Conservation (phyloP, 2,113 vertebrate species). For the Apteryx owenii region DNA sequence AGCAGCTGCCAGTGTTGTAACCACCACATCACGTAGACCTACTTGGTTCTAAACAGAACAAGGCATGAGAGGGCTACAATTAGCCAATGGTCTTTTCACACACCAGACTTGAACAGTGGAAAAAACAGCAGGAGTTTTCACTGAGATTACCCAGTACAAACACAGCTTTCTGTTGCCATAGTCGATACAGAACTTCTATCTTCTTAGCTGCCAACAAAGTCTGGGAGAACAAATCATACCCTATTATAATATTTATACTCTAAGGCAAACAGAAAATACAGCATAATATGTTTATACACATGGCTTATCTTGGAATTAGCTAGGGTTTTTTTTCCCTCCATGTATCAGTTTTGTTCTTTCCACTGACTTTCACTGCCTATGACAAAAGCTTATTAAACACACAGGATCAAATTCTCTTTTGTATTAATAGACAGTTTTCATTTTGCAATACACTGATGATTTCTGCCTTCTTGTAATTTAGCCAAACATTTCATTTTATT, state of each 20-base stretch:
- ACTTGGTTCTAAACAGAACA: not conserved
- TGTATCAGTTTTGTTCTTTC: not conserved
- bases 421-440: not conserved
- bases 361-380: not conserved
- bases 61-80: not conserved
- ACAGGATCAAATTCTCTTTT: not conserved
- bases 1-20: not conserved
- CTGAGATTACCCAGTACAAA: slow-evolving; percentile 29
- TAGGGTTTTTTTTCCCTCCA: not conserved
- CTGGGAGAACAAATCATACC: slow-evolving; percentile 8
- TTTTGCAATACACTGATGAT: not conserved
- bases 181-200: not conserved
- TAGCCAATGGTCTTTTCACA: not conserved
- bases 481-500: not conserved
- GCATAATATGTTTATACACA: not conserved
- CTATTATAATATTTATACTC: slow-evolving; percentile 35
- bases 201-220: not conserved
- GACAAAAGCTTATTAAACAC: slow-evolving; percentile 23
- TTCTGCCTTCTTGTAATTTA: not conserved
- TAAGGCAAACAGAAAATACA: slow-evolving; percentile 32
- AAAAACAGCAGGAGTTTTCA: not conserved
- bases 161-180: slow-evolving; percentile 27
- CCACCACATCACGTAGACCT: not conserved
- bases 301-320: not conserved
- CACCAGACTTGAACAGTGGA: not conserved